Evolutionary conservation across 2,888 invertebrate genomes (phyloP).

Genomic region (Osmoderma eremita): DNA sequence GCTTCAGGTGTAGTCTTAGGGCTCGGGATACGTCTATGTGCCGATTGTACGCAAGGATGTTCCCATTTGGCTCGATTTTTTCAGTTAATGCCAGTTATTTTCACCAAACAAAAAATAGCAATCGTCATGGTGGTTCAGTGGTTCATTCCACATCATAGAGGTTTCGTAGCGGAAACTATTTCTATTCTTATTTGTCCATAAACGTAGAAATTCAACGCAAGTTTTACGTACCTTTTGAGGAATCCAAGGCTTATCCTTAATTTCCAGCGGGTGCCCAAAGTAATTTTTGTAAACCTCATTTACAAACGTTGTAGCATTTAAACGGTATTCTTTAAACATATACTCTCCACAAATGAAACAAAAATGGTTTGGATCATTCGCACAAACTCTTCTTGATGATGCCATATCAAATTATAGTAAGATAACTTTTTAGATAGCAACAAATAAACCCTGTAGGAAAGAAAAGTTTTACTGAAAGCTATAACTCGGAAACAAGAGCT

Average conservation of each 20-base stretch:
- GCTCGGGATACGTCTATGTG: too few species aligned
- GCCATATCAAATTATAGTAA: too few species aligned
- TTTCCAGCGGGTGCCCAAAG: constrained; percentile 25
- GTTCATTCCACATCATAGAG: constrained; percentile 4
- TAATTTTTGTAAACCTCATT: constrained; percentile 26
- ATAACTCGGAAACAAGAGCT: too few species aligned
- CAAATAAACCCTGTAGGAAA: too few species aligned
- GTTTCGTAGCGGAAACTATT: constrained; percentile 3
- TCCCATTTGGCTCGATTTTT: not conserved
- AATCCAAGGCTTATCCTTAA: constrained; percentile 33
- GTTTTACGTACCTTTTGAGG: constrained; percentile 29
- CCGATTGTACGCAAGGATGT: too few species aligned
- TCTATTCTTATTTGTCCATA: constrained; percentile 10
- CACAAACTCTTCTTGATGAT: not conserved
- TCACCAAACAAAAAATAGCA: constrained; percentile 18
- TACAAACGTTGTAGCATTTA: constrained; percentile 19
- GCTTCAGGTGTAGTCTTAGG: too few species aligned
- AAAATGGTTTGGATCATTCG: not conserved
- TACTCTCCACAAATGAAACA: not conserved
- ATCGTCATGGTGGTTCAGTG: constrained; percentile 8
- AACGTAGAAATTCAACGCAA: constrained; percentile 20
- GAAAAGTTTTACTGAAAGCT: too few species aligned
- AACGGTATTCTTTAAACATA: constrained; percentile 18
- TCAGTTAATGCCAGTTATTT: constrained; percentile 12
- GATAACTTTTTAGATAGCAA: too few species aligned